These are phyloP conservation scores for Macrotrachela quadricornifera DNA, from an alignment of 1,140 invertebrate genomes.

Conservation along the genomic window DNA sequence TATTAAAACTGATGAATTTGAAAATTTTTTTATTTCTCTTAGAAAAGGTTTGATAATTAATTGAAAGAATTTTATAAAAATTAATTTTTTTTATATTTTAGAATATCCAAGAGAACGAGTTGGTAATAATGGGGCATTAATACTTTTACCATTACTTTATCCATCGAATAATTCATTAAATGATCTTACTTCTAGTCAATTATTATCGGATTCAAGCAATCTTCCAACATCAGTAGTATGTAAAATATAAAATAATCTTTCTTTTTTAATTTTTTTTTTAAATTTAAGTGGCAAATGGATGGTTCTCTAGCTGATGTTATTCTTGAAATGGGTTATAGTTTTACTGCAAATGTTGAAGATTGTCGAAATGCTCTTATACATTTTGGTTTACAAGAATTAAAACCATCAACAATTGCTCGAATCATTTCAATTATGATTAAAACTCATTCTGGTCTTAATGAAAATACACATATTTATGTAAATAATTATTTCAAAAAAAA, in stretches of 20 bases:
- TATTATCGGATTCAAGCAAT: not conserved
- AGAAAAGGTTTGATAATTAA: too few relatives aligned
- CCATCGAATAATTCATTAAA: slow-evolving; percentile 1
- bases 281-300: slow-evolving; percentile 21
- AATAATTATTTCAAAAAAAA: too few relatives aligned
- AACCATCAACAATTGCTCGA: slow-evolving; percentile 54
- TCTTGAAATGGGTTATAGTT: slow-evolving; percentile 64
- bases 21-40: too few relatives aligned
- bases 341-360: slow-evolving; percentile 52
- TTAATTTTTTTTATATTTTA: too few relatives aligned
- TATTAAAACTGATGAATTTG: too few relatives aligned
- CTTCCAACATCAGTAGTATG: not conserved
- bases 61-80: too few relatives aligned
- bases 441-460: slow-evolving; percentile 33
- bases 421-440: slow-evolving; percentile 66
- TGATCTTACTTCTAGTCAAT: not conserved
- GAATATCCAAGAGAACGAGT: not conserved
- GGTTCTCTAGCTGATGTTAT: slow-evolving; percentile 44
- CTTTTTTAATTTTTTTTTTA: not conserved
- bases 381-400: slow-evolving; percentile 38
- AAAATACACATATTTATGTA: too few relatives aligned
- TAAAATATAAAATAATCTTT: not conserved
- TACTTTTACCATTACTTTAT: not conserved
- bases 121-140: not conserved
- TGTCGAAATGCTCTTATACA: slow-evolving; percentile 49